phyloP scores from a whole-genome alignment of 2,113 vertebrate genomes.

The Alexandromys fortis region DNA sequence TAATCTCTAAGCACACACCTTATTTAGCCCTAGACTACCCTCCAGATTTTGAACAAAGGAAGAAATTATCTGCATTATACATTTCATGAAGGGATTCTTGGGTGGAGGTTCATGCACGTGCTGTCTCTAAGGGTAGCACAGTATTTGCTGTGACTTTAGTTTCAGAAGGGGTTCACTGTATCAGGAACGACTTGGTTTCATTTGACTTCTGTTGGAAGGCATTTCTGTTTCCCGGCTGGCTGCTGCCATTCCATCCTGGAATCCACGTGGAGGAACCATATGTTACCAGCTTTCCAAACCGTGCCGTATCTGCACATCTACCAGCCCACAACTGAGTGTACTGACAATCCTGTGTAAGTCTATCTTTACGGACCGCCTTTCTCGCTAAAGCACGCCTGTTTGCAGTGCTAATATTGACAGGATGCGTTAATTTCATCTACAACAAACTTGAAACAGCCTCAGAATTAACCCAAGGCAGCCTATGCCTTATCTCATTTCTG shows the following conservation, averaged over 20 bases:
- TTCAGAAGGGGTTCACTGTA: background rate
- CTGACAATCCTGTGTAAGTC: background rate
- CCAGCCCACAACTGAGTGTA: background rate
- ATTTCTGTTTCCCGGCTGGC: slow-evolving; percentile 6
- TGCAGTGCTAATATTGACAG: background rate
- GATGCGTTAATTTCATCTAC: slow-evolving; percentile 19
- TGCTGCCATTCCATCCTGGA: background rate
- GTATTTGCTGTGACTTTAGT: background rate
- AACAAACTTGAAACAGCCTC: background rate
- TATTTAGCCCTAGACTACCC: background rate
- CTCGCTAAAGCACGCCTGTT: background rate
- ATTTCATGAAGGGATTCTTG: background rate
- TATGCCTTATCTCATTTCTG: background rate
- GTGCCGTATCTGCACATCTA: background rate
- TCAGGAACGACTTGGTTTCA: background rate
- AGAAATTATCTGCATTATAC: background rate
- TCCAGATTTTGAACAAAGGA: background rate
- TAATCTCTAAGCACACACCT: background rate
- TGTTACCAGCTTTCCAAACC: background rate
- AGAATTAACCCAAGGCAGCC: background rate
- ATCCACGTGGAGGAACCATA: background rate
- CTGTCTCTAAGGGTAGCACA: background rate
- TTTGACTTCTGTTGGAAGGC: slow-evolving; percentile 9
- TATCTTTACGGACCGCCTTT: background rate
- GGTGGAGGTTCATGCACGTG: background rate